A percentile compares a stretch with the other conserved stretches of the same genome.
These are phyloP conservation scores for Mesembrinibis cayennensis DNA, from an alignment of 2,113 vertebrate genomes.

Conservation along the genomic window DNA sequence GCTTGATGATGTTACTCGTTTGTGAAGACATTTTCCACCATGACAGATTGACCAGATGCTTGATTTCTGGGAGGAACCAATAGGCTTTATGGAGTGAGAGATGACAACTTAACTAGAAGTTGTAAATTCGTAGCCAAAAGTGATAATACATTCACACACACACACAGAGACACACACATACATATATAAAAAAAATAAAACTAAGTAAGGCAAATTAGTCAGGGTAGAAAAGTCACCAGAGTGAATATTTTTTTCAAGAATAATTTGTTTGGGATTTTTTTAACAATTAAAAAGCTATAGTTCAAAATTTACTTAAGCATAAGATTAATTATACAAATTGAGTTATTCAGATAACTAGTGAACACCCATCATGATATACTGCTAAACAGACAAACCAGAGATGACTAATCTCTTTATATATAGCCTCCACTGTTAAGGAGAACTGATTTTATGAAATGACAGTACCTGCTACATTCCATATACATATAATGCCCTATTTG, in stretches of 20 bases:
- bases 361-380: neutral
- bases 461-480: neutral
- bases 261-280: neutral
- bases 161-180: too few species aligned
- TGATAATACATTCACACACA: neutral
- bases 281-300: neutral
- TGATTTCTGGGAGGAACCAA: neutral
- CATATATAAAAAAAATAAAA: neutral
- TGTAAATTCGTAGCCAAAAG: neutral
- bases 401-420: neutral
- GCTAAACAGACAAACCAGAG: neutral
- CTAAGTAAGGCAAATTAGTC: neutral
- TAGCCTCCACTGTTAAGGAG: neutral
- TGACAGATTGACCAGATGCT: neutral
- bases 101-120: neutral
- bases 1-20: neutral
- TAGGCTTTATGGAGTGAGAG: neutral
- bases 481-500: neutral
- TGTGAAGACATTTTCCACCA: neutral
- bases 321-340: neutral
- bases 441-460: neutral
- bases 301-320: neutral
- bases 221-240: neutral
- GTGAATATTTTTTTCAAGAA: neutral
- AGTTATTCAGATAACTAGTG: neutral